Evolutionary conservation across 37 sponge, comb jelly and placozoan genomes (phyloP), one percentile per base, ranked within the genome.

Genomic region (Spongilla lacustris): DNA sequence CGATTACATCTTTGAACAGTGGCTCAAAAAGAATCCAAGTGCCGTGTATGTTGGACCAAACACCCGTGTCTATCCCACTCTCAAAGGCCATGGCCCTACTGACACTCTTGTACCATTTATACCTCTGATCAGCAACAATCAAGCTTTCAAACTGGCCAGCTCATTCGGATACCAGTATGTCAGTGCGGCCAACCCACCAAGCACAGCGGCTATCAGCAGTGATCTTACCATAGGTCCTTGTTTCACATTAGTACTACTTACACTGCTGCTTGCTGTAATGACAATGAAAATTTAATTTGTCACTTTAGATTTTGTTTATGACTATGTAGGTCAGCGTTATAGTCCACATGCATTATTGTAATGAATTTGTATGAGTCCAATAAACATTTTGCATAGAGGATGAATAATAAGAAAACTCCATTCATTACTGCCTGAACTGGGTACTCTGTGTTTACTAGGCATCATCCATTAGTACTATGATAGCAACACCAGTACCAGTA

Each of bases 1-100:
- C 27, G 94, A 93, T 69, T 81, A 88, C 33, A 71, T 93, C 38
- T 83, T 93, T 35, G 88, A 87, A 50, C 73, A 81, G 71, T 89
- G 90, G 90, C 28, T 89, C 48, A 9, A 33, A 58, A 25, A 34
- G 66, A 72, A 86, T 66, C 78, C 83, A 5, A 49, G 67, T 37
- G 89, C 71, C 6, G 23, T 31, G 5, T 75, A 85, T 30, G 58
- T 58, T 58, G 58, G 58, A 58, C 58, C 58, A 58, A 17, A 58
- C 14, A 58, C 58, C 14, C 49, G 74, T 75, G 89, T 37, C 6
- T 75, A 85, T 36, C 58, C 58, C 58, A 58, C 58, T 10, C 58
- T 58, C 58, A 58, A 58, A 9, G 94, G 94, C 24, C 94, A 93
- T 35, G 66, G 69, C 5, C 24, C 2, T 9, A 82, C 84, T 33